Evolutionary conservation across 2,888 invertebrate species (phyloP), one percentile per base, ranked within the genome.

Genomic region (Heliconius ismenius): DNA sequence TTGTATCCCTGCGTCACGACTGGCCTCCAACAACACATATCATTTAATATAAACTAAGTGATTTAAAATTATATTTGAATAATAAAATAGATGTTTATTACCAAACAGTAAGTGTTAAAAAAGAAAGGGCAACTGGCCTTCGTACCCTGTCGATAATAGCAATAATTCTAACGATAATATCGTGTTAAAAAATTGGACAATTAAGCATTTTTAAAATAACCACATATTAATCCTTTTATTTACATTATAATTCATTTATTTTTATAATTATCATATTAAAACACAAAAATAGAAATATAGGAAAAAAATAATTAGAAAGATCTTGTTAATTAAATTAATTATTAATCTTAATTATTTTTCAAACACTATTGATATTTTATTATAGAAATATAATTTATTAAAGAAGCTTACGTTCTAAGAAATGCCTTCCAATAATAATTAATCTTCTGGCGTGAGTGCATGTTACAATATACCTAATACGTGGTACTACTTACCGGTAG

Each of bases 361-460:
- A 65, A 39, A 36, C 65, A 6, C 9, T 21, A 43, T 7, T 13
- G 4, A 1, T 6, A 10, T 39, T 9, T 32, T 11, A 32, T 32
- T 21, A 65, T 18, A 65, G 64, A 13, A n/a, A 28, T 39, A 65
- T 36, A 39, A 39, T 24, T 65, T 39, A 67, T 67, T 39, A 67
- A 24, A 39, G n/a, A 65, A 65, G 21, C 36, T 39, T 39, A 36
- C 1, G 4, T 36, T n/a, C 11, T 36, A 6, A 64, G 36, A 4
- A 64, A 21, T 2, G 1, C 9, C 64, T 36, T 65, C 2, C 2
- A n/a, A 65, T 65, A 11, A 64, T 64, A 65, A 65, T 36, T 21
- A 65, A 65, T 60, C 65, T 65, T n/a, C 10, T 2, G 39, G 39
- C 15, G 13, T 24, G 10, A 65, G 3, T 65, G n/a, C n/a, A 24